Evolutionary conservation across 2,797 vertebrate genomes (phyloP), one percentile per base, ranked within the genome.

Genomic region (Phoebastria nigripes): DNA sequence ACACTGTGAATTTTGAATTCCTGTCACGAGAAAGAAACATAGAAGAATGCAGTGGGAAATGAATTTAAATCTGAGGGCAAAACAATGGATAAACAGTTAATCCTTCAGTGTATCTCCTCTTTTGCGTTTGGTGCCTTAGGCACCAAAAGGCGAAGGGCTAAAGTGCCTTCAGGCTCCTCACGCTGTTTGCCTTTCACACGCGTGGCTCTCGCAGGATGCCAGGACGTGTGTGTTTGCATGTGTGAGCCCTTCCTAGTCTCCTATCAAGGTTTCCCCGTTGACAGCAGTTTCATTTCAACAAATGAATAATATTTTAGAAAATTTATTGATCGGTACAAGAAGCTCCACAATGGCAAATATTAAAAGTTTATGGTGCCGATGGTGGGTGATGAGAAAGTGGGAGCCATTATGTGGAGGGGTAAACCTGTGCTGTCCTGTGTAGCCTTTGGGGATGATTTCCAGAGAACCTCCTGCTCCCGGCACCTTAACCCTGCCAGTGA

Each of bases 281-380:
- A 59, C 29, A 61, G 37, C 51, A 22, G 20, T 62, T 86, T 83
- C 61, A 39, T 56, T 66, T 51, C 78, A 78, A 71, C 47, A 69
- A 41, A 91, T 21, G 1, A 70, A 65, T n/a, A 79, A 25, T 20
- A 24, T 46, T 82, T 70, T 29, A 56, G 46, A 70, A 70, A 74
- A 73, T 42, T 2, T 28, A 51, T 70, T 0, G 1, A 42, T 70
- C 0, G 3, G 1, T 33, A 66, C 72, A 39, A 74, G 46, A 56
- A 62, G 37, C 15, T 89, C n/a, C 15, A 35, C 9, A 5, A 5
- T 26, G 28, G 67, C 47, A 91, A 86, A 47, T 47, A 65, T 28
- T 74, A 39, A 13, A 90, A 59, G 42, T 85, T 70, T 41, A 10
- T 42, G 31, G 51, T 51, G 51, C n/a, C 3, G 17, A 12, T 35